Evolutionary conservation across 1,140 invertebrate genomes (phyloP).

Genomic region (Drosophila micromelanica): DNA sequence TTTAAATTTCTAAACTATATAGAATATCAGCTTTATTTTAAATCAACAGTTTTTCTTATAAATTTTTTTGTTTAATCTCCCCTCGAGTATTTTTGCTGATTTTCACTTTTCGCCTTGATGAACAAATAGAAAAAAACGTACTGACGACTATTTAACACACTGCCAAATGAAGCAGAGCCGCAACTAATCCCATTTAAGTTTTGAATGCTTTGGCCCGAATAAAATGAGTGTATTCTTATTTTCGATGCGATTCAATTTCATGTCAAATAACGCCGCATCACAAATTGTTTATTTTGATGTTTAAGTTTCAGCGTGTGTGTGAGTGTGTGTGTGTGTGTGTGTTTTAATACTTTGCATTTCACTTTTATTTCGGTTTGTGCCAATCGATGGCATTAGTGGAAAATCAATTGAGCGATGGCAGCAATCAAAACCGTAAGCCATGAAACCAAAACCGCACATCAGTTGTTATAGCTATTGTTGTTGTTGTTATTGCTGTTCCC

Average conservation of each 20-base stretch:
- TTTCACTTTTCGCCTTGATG: conserved; percentile 49
- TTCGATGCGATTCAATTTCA: conserved; percentile 63
- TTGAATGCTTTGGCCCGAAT: conserved; percentile 37
- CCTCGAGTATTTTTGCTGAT: conserved; percentile 33
- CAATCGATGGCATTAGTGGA: conserved; percentile 77
- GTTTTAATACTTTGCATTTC: conserved; percentile 73
- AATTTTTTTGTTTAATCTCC: conserved; percentile 5
- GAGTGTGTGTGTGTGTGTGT: conserved; percentile 10
- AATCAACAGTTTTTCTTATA: conserved; percentile 1
- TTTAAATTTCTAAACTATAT: not conserved
- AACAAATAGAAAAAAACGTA: conserved; percentile 18
- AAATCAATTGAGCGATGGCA: conserved; percentile 81
- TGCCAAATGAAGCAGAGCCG: conserved; percentile 60
- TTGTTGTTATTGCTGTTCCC: conserved; percentile 22
- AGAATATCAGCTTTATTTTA: not conserved
- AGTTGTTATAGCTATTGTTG: conserved; percentile 45
- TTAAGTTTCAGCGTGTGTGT: conserved; percentile 46
- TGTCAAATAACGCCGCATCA: conserved; percentile 65
- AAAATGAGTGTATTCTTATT: conserved; percentile 27
- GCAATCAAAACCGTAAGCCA: conserved; percentile 80
- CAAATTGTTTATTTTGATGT: conserved; percentile 72
- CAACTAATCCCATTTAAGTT: conserved; percentile 73
- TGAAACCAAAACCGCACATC: conserved; percentile 78
- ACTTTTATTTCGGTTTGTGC: conserved; percentile 69
- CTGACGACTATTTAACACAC: conserved; percentile 42